Conservation (phyloP, 2,888 invertebrate species). For the Coelinius sp. region DNA sequence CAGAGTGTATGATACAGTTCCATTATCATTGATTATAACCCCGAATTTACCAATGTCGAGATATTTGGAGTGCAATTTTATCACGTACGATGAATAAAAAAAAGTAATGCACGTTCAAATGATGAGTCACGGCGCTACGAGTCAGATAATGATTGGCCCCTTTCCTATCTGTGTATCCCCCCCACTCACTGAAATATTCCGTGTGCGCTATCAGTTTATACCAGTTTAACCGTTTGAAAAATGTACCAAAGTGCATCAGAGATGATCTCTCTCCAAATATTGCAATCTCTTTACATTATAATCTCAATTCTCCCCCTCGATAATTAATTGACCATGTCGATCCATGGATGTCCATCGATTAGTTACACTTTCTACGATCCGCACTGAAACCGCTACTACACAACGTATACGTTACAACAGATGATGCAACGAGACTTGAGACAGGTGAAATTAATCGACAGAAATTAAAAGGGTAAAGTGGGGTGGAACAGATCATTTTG, state of each 20-base stretch:
- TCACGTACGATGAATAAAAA: not conserved
- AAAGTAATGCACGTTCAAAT: not conserved
- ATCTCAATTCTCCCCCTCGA: not conserved
- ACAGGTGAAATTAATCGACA: not conserved
- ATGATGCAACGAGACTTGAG: conserved; percentile 4
- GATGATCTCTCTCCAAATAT: not conserved
- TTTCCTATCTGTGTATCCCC: not conserved
- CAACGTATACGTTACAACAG: not conserved
- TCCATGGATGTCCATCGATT: not conserved
- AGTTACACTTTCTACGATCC: conserved; percentile 12
- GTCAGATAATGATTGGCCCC: not conserved
- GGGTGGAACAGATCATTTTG: not conserved
- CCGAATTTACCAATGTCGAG: not conserved
- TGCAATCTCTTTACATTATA: not conserved
- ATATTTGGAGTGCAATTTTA: not conserved
- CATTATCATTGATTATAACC: conserved; percentile 2
- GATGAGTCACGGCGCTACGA: not conserved
- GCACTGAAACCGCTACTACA: not conserved
- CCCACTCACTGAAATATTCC: not conserved
- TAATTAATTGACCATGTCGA: not conserved
- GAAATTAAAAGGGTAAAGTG: not conserved
- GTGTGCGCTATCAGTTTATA: not conserved
- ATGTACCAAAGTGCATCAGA: not conserved
- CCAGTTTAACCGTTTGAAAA: not conserved
- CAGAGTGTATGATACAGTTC: not conserved